A percentile compares a stretch with the other conserved stretches of the same genome.
Conservation (phyloP, 2,113 vertebrate genomes). For the Cariama cristata region DNA sequence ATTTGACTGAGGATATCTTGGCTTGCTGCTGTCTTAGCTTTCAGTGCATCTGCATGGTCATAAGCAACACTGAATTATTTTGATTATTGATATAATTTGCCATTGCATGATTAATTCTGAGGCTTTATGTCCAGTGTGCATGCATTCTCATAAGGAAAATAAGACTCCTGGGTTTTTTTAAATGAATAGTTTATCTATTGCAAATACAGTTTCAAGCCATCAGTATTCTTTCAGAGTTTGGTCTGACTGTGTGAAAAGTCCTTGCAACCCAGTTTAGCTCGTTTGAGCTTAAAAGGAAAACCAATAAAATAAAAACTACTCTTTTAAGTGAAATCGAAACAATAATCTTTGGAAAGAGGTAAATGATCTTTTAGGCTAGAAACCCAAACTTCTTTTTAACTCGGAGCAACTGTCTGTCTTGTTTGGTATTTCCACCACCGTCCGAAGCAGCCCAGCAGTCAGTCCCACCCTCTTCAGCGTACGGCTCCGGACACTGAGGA, state of each 20-base stretch:
- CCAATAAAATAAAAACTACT: neutral
- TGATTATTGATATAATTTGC: neutral
- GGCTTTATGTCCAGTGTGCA: neutral
- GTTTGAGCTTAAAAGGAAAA: neutral
- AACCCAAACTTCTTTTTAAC: neutral
- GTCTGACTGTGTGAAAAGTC: neutral
- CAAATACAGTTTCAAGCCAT: neutral
- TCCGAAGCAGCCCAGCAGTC: neutral
- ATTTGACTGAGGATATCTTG: neutral
- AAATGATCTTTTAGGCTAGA: neutral
- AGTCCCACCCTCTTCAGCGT: neutral
- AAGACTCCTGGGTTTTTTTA: neutral
- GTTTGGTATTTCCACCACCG: neutral
- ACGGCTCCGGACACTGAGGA: accelerated
- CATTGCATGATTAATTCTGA: neutral
- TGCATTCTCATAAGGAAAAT: neutral
- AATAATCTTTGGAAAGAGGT: neutral
- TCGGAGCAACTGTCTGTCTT: neutral
- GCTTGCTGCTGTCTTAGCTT: neutral
- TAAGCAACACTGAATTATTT: neutral
- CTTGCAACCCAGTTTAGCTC: neutral
- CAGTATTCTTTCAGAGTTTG: neutral
- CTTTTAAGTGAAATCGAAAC: neutral
- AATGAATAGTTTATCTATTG: neutral
- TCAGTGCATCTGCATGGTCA: neutral